phyloP scores from a whole-genome alignment of 2,113 vertebrate species.

The Cheirogaleus medius region DNA sequence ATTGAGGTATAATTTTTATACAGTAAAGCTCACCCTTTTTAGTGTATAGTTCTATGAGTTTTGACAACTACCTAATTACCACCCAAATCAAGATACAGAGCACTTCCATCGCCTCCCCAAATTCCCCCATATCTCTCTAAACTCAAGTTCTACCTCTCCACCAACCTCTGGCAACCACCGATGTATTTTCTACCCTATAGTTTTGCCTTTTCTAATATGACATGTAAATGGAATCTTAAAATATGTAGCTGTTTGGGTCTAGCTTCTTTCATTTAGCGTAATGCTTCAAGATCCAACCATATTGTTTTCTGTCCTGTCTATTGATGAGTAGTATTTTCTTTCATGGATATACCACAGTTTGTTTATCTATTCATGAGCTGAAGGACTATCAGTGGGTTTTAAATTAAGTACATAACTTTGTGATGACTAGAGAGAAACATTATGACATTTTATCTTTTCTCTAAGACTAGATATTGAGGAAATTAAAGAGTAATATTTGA shows the following conservation, averaged over 20 bases:
- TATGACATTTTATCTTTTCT: not conserved
- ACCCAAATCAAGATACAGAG: not conserved
- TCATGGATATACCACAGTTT: constrained; percentile 2
- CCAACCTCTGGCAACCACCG: not conserved
- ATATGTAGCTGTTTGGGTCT: not conserved
- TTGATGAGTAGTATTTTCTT: not conserved
- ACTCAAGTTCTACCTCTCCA: not conserved
- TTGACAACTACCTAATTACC: not conserved
- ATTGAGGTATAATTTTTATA: not conserved
- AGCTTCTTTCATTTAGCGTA: not conserved
- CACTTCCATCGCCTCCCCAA: not conserved
- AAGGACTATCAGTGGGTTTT: not conserved
- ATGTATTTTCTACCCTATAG: not conserved
- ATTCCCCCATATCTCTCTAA: not conserved
- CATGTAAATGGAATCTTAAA: not conserved
- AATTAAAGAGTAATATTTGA: constrained; percentile 12
- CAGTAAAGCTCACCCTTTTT: not conserved
- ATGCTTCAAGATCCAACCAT: not conserved
- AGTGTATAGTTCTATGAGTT: not conserved
- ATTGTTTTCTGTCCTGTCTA: constrained; percentile 10
- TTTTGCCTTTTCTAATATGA: not conserved
- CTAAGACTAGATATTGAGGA: not conserved
- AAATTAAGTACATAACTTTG: constrained; percentile 2
- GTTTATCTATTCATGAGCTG: not conserved
- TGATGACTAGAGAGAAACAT: constrained; percentile 28